phyloP scores from a whole-genome alignment of 2,888 invertebrate genomes.

The Nomada ferruginata region DNA sequence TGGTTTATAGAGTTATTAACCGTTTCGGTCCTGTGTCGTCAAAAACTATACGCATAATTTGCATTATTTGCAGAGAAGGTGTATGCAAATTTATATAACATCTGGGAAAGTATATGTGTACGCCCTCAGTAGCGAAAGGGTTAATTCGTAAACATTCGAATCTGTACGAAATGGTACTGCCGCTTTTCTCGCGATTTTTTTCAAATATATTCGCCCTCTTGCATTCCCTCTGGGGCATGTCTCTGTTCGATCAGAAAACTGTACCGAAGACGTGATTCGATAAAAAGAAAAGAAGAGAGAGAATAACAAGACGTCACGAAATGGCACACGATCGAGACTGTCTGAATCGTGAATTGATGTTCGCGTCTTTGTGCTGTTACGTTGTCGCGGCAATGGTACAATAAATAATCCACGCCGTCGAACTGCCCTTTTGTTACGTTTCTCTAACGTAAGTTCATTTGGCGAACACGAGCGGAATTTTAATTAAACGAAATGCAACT shows the following conservation, averaged over 20 bases:
- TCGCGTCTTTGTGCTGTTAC: not conserved
- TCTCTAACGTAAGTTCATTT: not conserved
- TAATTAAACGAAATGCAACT: slow-evolving; percentile 42
- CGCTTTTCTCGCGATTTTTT: not conserved
- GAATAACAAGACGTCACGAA: not conserved
- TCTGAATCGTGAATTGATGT: not conserved
- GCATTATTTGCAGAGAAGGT: too few relatives aligned
- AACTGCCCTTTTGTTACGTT: not conserved
- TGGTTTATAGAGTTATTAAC: too few relatives aligned
- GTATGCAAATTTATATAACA: too few relatives aligned
- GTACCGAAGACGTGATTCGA: not conserved
- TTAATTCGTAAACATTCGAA: too few relatives aligned
- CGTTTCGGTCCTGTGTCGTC: too few relatives aligned
- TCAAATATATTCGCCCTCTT: not conserved
- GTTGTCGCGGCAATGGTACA: not conserved
- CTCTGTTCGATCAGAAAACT: too few relatives aligned
- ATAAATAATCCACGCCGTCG: not conserved
- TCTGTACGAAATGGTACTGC: too few relatives aligned
- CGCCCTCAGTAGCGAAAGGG: too few relatives aligned
- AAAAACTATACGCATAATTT: too few relatives aligned
- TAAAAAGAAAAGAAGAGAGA: too few relatives aligned
- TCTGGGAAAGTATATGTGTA: too few relatives aligned
- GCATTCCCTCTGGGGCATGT: not conserved
- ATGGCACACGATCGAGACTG: not conserved
- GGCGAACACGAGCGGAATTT: slow-evolving; percentile 19